phyloP scores from a whole-genome alignment of 2,113 vertebrate genomes.

The Oceanodroma tethys region DNA sequence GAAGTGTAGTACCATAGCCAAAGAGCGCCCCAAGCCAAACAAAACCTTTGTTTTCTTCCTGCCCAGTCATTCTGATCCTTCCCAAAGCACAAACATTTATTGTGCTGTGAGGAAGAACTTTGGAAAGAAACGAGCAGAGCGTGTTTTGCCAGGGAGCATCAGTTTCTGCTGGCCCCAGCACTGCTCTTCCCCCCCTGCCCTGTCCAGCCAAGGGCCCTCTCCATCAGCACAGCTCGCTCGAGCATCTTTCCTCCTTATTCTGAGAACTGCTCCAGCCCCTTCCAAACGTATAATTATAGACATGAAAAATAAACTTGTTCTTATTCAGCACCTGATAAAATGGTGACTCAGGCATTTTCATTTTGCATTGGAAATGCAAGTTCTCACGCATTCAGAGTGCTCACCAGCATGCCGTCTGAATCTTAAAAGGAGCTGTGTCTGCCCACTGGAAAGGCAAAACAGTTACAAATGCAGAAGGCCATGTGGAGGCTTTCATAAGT shows the following conservation, averaged over 20 bases:
- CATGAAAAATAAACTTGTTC: slow-evolving; percentile 17
- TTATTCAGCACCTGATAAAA: slow-evolving; percentile 44
- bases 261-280: background rate
- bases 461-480: background rate
- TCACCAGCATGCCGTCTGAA: background rate
- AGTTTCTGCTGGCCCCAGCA: background rate
- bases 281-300: background rate
- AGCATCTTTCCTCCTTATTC: background rate
- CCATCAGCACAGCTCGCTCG: background rate
- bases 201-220: background rate
- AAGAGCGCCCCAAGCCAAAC: background rate
- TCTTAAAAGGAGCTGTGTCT: slow-evolving; percentile 6
- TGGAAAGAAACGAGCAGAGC: background rate
- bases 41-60: background rate
- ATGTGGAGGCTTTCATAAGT: background rate
- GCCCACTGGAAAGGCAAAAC: background rate
- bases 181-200: background rate
- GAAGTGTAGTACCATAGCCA: background rate
- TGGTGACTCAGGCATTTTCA: slow-evolving; percentile 37
- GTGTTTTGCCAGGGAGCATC: background rate
- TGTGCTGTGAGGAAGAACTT: background rate
- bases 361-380: slow-evolving; percentile 44
- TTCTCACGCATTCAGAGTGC: background rate
- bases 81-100: background rate
- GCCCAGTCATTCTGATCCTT: background rate